Conservation (phyloP, 2,113 vertebrate genomes). For the Urocolius indicus region DNA sequence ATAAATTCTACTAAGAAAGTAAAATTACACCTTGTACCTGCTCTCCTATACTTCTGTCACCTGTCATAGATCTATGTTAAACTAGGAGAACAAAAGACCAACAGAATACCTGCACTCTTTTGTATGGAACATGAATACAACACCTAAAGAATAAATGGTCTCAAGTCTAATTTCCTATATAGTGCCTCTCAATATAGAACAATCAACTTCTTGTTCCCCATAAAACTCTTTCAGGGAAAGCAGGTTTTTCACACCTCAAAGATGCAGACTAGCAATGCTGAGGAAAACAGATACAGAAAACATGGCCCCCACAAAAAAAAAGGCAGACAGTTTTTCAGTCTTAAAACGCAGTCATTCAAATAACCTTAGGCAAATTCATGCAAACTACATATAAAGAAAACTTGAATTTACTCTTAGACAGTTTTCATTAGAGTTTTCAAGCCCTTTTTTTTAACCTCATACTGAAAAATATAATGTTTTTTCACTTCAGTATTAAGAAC, state of each 20-base stretch:
- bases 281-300: background rate
- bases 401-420: accelerated
- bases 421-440: background rate
- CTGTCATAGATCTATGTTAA: background rate
- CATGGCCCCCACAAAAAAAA: background rate
- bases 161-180: background rate
- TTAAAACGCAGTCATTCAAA: background rate
- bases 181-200: accelerated
- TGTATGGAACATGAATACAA: background rate
- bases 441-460: background rate
- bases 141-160: background rate
- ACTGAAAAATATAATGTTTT: accelerated
- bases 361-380: background rate
- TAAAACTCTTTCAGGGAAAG: background rate
- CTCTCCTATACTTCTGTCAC: too few relatives aligned
- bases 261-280: background rate
- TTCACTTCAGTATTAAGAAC: background rate
- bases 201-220: background rate
- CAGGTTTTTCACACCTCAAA: background rate
- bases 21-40: background rate
- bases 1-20: background rate
- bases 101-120: background rate
- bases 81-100: background rate
- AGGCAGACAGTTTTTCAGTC: background rate
- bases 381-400: background rate